These are phyloP conservation scores for Erannis defoliaria DNA, from an alignment of 2,888 invertebrate species.

Conservation along the genomic window DNA sequence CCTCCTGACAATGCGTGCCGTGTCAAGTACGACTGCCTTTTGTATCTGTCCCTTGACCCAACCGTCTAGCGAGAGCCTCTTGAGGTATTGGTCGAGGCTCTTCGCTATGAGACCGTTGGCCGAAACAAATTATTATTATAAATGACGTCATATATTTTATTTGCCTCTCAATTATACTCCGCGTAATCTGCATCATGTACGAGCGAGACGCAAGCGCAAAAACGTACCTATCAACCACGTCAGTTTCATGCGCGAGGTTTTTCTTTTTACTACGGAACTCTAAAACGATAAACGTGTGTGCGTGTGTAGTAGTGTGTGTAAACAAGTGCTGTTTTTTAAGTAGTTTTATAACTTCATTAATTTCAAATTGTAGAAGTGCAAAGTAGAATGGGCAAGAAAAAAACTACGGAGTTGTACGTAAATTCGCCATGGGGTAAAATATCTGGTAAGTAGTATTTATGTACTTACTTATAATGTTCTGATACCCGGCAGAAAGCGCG, in stretches of 20 bases:
- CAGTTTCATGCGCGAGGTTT: not conserved
- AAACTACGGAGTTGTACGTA: constrained; percentile 67
- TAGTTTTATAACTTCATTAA: not conserved
- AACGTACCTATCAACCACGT: not conserved
- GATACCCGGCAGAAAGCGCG: not conserved
- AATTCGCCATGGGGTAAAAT: constrained; percentile 84
- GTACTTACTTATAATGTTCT: not conserved
- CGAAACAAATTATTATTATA: too few relatives aligned
- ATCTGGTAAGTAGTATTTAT: constrained; percentile 66
- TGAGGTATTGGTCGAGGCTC: too few relatives aligned
- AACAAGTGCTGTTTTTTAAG: not conserved
- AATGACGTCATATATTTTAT: too few relatives aligned
- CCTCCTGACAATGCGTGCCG: too few relatives aligned
- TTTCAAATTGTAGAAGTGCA: not conserved
- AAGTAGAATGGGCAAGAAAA: constrained; percentile 34
- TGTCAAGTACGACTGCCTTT: too few relatives aligned
- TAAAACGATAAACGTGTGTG: not conserved
- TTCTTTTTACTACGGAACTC: not conserved
- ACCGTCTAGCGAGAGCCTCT: too few relatives aligned
- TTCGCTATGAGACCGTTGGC: too few relatives aligned
- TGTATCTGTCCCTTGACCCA: too few relatives aligned
- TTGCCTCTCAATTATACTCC: too few relatives aligned
- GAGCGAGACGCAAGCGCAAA: too few relatives aligned
- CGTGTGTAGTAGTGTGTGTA: too few relatives aligned
- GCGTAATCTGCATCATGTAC: too few relatives aligned